Evolutionary conservation across 1,140 invertebrate species (phyloP).

Genomic region (Psilanteris sp.): DNA sequence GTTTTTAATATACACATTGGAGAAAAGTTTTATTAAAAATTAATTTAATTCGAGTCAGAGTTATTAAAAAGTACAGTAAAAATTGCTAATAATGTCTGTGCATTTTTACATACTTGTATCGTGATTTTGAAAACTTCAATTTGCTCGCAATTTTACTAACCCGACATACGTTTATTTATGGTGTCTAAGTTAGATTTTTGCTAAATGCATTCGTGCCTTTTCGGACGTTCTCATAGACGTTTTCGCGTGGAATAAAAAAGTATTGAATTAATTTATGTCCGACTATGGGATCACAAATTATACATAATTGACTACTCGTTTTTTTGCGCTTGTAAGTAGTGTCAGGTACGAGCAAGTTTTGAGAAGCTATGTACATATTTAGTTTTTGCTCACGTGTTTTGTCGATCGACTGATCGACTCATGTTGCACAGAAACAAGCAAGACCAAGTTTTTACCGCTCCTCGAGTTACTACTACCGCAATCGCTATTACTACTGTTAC

Average conservation of each 20-base stretch:
- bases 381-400: slow-evolving; percentile 23
- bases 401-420: slow-evolving; percentile 14
- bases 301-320: slow-evolving; percentile 13
- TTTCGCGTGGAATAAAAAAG: background rate
- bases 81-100: no score
- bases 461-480: slow-evolving; percentile 20
- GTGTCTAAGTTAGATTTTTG: no score
- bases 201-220: no score
- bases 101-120: no score
- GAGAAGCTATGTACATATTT: slow-evolving; percentile 30
- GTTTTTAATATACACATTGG: no score
- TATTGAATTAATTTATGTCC: slow-evolving; percentile 8
- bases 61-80: no score
- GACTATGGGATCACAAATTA: slow-evolving; percentile 17
- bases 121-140: no score
- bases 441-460: slow-evolving; percentile 10
- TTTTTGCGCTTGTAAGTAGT: slow-evolving; percentile 13
- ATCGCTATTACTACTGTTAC: slow-evolving; percentile 37
- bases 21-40: no score
- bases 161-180: no score
- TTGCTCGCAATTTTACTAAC: no score
- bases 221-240: background rate
- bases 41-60: no score
- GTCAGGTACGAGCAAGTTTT: slow-evolving; percentile 24
- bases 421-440: slow-evolving; percentile 16